Percentiles rank a stretch among this genome's conserved stretches.
These are phyloP conservation scores for Lithophane semibrunnea DNA, from an alignment of 2,888 invertebrate species.

Conservation along the genomic window DNA sequence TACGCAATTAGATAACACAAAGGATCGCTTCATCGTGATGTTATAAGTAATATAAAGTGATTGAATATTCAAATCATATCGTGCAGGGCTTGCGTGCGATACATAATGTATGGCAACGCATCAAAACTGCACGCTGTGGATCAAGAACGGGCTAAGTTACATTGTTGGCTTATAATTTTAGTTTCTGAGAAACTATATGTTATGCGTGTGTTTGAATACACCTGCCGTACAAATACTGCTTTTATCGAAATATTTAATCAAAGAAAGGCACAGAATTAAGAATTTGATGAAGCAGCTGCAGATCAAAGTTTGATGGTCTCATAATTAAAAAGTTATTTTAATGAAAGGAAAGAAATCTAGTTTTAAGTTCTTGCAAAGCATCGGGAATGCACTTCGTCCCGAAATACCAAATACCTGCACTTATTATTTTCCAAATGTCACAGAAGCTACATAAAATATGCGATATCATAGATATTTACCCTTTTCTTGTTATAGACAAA, in stretches of 20 bases:
- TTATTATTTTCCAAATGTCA: background rate
- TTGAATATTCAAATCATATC: conserved; percentile 60
- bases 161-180: conserved; percentile 33
- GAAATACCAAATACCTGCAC: background rate
- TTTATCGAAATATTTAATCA: conserved; percentile 19
- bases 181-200: conserved; percentile 4
- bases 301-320: background rate
- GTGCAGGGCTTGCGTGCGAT: conserved; percentile 61
- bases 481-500: conserved; percentile 32
- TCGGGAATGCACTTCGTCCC: background rate
- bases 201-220: background rate
- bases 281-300: background rate
- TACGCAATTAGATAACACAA: conserved; percentile 63
- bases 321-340: background rate
- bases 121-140: conserved; percentile 46
- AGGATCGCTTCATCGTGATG: conserved; percentile 54
- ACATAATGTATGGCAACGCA: conserved; percentile 51
- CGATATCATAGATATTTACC: background rate
- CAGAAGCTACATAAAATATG: conserved; percentile 1
- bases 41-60: conserved; percentile 30
- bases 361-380: background rate
- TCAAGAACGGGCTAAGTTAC: conserved; percentile 47
- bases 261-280: background rate
- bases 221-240: background rate
- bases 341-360: background rate